Evolutionary conservation across 2,797 vertebrate genomes (phyloP).

Genomic region (Myripristis jacobus): DNA sequence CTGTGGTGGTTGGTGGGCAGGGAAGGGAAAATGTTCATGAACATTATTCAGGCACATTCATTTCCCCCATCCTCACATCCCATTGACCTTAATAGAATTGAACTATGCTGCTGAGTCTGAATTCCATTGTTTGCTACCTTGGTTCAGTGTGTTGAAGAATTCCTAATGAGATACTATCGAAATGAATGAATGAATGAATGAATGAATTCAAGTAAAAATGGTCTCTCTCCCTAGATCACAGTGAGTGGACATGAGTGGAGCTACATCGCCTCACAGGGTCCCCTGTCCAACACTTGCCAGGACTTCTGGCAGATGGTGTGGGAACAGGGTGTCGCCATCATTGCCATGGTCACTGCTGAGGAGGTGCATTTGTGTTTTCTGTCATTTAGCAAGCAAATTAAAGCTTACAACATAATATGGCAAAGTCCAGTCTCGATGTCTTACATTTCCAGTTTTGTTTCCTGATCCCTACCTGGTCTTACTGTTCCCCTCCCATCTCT

Average conservation of each 20-base stretch:
- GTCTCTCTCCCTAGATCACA: constrained; percentile 81
- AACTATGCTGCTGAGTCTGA: not conserved
- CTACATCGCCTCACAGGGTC: constrained; percentile 96
- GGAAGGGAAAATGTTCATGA: not conserved
- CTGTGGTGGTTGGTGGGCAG: not conserved
- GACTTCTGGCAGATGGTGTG: constrained; percentile 99
- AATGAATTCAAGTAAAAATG: not conserved
- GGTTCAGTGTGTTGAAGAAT: not conserved
- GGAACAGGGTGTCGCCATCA: constrained; percentile 96
- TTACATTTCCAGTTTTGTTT: no score
- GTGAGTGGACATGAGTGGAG: constrained; percentile 93
- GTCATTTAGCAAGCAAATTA: no score
- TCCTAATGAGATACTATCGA: not conserved
- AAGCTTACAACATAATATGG: no score
- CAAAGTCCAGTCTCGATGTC: no score
- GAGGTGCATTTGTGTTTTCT: constrained; percentile 81
- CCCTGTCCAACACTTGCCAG: constrained; percentile 92
- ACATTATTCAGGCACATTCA: not conserved
- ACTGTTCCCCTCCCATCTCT: not conserved
- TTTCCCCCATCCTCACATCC: not conserved
- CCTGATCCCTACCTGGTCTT: not conserved
- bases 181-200: no score
- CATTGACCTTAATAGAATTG: not conserved
- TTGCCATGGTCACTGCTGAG: constrained; percentile 97
- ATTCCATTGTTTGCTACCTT: constrained; percentile 1